phyloP scores from a whole-genome alignment of 2,113 vertebrate genomes.

The Rhegmatorhina hoffmannsi region DNA sequence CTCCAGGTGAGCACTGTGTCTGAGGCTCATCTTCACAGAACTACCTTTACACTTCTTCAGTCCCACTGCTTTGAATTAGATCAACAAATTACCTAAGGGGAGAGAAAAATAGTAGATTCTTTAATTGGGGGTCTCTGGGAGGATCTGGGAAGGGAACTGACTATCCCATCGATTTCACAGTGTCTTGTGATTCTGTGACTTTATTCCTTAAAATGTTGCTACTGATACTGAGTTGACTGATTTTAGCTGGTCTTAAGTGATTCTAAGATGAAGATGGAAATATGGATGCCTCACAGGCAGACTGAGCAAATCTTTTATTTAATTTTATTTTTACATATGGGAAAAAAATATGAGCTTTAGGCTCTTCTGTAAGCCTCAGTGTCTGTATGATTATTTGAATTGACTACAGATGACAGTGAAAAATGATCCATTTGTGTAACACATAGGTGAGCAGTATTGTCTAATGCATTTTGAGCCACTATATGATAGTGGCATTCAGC shows the following conservation, averaged over 20 bases:
- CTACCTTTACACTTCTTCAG: not conserved
- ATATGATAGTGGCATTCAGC: not conserved
- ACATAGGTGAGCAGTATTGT: not conserved
- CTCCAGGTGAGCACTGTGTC: not conserved
- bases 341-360: not conserved
- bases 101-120: not conserved
- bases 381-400: not conserved
- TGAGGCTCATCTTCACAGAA: not conserved
- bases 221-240: not conserved
- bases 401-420: not conserved
- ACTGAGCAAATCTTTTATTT: not conserved
- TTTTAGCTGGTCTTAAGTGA: not conserved
- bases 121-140: not conserved
- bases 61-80: not conserved
- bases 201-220: not conserved
- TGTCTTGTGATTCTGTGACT: not conserved
- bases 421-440: not conserved
- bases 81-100: not conserved
- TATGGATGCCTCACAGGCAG: not conserved
- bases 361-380: not conserved
- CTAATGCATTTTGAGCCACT: not conserved
- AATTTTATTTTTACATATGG: not conserved
- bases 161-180: not conserved
- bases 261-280: not conserved
- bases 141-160: not conserved